Evolutionary conservation across 1,140 invertebrate genomes (phyloP).

Genomic region (Linepithema humile): DNA sequence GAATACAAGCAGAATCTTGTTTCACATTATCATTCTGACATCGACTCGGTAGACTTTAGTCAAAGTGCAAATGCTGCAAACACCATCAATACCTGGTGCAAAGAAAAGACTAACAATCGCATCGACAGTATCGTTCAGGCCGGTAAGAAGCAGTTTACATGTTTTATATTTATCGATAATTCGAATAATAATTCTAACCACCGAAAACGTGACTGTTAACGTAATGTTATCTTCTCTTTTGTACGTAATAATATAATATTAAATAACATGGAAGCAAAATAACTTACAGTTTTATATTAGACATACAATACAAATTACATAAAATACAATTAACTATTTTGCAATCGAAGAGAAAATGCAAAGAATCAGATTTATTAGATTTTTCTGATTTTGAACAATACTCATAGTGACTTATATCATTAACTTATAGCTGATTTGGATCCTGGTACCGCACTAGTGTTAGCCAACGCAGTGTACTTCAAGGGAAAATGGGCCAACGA

Average conservation of each 20-base stretch:
- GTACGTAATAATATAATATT: no score
- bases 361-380: background rate
- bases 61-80: conserved; percentile 71
- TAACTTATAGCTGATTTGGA: conserved; percentile 82
- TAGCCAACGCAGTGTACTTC: conserved; percentile 95
- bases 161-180: background rate
- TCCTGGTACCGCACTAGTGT: conserved; percentile 86
- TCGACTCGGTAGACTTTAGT: conserved; percentile 78
- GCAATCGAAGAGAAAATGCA: background rate
- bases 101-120: conserved; percentile 84
- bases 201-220: background rate
- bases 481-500: conserved; percentile 91
- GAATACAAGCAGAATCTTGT: conserved; percentile 64
- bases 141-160: conserved; percentile 71
- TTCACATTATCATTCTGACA: conserved; percentile 67
- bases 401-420: background rate
- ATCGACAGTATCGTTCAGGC: conserved; percentile 85
- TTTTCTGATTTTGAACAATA: background rate
- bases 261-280: no score
- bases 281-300: no score
- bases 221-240: background rate
- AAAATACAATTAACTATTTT: no score
- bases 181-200: background rate
- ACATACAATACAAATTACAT: no score
- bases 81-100: conserved; percentile 86